Base-by-base conservation (phyloP, 1,140 invertebrate species). In the Trissolcus basalis region DNA sequence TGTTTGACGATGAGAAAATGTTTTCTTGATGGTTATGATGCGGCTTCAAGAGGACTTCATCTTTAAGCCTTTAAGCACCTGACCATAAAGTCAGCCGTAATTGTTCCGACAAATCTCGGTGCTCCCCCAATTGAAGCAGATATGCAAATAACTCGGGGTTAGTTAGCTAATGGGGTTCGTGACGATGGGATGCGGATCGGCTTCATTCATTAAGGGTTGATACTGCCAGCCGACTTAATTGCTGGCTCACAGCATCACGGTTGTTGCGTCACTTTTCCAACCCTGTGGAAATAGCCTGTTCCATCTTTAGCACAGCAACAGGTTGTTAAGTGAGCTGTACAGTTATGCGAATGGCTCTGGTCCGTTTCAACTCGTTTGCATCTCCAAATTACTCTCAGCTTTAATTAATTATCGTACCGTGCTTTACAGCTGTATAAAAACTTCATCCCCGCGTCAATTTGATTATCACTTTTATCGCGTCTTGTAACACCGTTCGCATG, bases 131-230 rank as follows among this genome's bases (percentile, higher is more conserved):
- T 75, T 76, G 47, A 78, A 75, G 81, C 78, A 82, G 82, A 86
- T 85, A 88, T 88, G 86, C 86, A 88, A 88, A 88, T 88, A 88
- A 85, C 86, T 85, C 83, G 83, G 86, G 85, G 86, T 87, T 88
- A 87, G 86, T 87, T 88, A 87, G 85, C 85, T 87, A 87, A 87
- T 87, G 84, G 86, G 83, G 82, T 82, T 85, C 73, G 77, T 78
- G 73, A 80, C 78, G 80, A 80, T 79, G 81, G 74, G 80, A 78
- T 73, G 75, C 77, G 77, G 81, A 81, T 78, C 82, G 80, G 85
- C 82, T 86, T 88, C 82, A 87, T 88, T 88, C 86, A 87, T 88
- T 88, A 88, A 86, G 82, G 85, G 86, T 86, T 88, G 85, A 88
- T 87, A 67, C 58, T 68, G 63, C 71, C 58, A 67, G 63, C 64